phyloP scores from a whole-genome alignment of 2,113 vertebrate genomes.

The Poecile atricapillus region DNA sequence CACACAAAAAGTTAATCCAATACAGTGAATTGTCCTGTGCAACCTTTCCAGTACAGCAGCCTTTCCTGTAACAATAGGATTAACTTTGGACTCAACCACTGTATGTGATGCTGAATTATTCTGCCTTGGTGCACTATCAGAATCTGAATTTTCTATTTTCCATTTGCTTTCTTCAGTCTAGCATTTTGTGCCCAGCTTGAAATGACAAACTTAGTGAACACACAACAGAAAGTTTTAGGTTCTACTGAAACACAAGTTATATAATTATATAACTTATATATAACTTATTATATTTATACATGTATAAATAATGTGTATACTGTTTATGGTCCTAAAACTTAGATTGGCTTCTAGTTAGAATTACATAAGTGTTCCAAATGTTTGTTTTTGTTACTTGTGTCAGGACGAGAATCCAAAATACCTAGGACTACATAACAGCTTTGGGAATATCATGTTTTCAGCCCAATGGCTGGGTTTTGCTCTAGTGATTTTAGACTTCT shows the following conservation, averaged over 20 bases:
- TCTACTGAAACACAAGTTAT: neutral
- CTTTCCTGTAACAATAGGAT: neutral
- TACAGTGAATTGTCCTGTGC: neutral
- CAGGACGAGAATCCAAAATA: slow-evolving; percentile 25
- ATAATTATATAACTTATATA: no score
- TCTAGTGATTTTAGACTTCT: neutral
- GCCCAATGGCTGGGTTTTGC: neutral
- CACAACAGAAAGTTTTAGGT: neutral
- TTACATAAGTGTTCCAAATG: neutral
- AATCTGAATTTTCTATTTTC: neutral
- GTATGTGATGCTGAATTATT: neutral
- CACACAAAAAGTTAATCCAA: neutral
- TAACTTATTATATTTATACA: no score
- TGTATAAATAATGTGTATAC: neutral
- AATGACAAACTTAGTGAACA: neutral
- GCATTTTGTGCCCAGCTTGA: neutral
- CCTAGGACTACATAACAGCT: neutral
- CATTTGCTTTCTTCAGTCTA: neutral
- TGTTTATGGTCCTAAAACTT: slow-evolving; percentile 7
- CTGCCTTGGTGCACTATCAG: neutral
- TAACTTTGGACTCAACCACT: neutral
- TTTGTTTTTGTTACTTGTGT: slow-evolving; percentile 54
- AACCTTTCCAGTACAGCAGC: neutral
- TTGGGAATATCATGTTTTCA: slow-evolving; percentile 57
- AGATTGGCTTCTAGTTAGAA: neutral